Percentiles rank a stretch among this genome's conserved stretches.
Conservation (phyloP, 2,888 invertebrate species). For the Anoncus sp. region DNA sequence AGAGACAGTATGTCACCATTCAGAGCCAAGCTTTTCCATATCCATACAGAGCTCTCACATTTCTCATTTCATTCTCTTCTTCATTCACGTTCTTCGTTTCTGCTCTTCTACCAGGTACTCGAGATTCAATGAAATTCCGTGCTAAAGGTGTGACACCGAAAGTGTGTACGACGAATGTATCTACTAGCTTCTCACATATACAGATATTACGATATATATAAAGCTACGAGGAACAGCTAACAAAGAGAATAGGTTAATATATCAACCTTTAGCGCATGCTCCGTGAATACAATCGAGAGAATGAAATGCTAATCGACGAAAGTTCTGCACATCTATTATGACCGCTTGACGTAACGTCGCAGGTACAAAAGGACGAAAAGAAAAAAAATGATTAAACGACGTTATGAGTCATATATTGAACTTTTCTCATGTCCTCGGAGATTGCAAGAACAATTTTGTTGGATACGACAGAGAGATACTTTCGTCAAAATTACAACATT, state of each 20-base stretch:
- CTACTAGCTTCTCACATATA: neutral
- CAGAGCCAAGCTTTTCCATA: slow-evolving; percentile 21
- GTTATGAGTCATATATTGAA: too few species aligned
- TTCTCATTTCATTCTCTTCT: slow-evolving; percentile 3
- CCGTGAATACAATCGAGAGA: neutral
- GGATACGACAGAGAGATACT: too few species aligned
- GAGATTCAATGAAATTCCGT: slow-evolving; percentile 64
- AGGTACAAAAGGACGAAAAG: too few species aligned
- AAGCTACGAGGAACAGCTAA: neutral
- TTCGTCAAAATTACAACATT: too few species aligned
- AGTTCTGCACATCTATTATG: neutral
- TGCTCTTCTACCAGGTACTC: slow-evolving; percentile 40
- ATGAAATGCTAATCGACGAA: slow-evolving; percentile 5
- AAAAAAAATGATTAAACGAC: too few species aligned
- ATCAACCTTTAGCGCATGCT: neutral
- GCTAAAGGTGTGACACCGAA: neutral
- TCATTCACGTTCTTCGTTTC: slow-evolving; percentile 41
- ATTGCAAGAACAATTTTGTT: too few species aligned
- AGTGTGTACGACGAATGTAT: neutral
- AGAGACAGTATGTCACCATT: slow-evolving; percentile 12
- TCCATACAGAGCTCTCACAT: slow-evolving; percentile 22
- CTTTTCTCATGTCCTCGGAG: too few species aligned
- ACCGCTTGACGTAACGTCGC: too few species aligned
- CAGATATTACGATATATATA: too few species aligned
- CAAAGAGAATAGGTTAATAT: neutral